Evolutionary conservation across 1,140 invertebrate species (phyloP).

Genomic region (Venustaconcha ellipsiformis): DNA sequence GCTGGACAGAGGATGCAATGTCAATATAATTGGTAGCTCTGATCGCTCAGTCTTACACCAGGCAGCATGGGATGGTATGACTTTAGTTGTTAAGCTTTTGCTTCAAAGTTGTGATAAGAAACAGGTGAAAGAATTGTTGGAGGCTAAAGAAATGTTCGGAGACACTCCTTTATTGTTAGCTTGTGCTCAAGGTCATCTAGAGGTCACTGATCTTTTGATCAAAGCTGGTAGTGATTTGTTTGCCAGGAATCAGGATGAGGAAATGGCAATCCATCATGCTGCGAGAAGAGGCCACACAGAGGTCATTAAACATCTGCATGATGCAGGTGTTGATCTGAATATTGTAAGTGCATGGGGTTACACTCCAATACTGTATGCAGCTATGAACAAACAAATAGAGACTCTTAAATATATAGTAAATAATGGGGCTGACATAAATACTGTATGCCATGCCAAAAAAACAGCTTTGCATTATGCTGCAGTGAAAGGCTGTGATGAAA

Average conservation of each 20-base stretch:
- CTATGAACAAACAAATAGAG: slow-evolving; percentile 9
- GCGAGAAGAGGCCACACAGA: neutral
- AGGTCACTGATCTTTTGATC: too few species aligned
- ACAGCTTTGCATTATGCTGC: slow-evolving; percentile 15
- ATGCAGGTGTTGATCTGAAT: neutral
- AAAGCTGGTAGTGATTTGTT: too few species aligned
- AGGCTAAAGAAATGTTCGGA: too few species aligned
- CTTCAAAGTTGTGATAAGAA: too few species aligned
- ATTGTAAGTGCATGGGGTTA: slow-evolving; percentile 3
- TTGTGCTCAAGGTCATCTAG: too few species aligned
- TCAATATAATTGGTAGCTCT: slow-evolving; percentile 1
- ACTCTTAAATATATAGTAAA: neutral
- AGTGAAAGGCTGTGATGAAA: slow-evolving; percentile 86
- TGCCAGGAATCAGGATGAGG: neutral
- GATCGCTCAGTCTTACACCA: too few species aligned
- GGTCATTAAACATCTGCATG: neutral
- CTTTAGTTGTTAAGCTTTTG: too few species aligned
- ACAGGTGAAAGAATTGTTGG: too few species aligned
- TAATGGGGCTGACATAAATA: slow-evolving; percentile 1
- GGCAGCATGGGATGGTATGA: too few species aligned
- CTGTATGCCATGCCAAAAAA: slow-evolving; percentile 1
- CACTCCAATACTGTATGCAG: slow-evolving; percentile 4
- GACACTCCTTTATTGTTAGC: too few species aligned
- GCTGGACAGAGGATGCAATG: neutral
- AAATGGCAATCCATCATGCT: slow-evolving; percentile 5